phyloP scores from a whole-genome alignment of 37 sponge, comb jelly and placozoan species.

The Crambe crambe region DNA sequence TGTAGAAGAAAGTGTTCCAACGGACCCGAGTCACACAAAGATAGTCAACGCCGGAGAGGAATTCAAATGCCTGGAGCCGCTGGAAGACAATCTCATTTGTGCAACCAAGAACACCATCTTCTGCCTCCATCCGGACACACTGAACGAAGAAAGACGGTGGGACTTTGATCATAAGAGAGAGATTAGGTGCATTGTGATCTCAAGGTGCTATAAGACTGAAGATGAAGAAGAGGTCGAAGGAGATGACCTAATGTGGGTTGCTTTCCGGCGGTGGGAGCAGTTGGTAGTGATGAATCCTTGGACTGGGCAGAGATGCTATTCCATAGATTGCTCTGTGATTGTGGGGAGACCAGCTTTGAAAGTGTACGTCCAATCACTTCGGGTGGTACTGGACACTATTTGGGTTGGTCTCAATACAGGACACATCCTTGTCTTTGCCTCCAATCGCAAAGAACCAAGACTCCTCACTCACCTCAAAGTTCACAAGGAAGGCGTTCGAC shows the following conservation, averaged over 20 bases:
- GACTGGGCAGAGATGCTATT: constrained; percentile 23
- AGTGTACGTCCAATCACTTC: constrained; percentile 40
- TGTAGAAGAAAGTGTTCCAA: constrained; percentile 10
- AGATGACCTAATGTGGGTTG: constrained; percentile 42
- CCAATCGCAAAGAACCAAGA: constrained; percentile 12
- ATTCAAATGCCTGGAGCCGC: constrained; percentile 32
- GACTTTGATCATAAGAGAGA: constrained; percentile 9
- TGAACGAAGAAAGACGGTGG: constrained; percentile 24
- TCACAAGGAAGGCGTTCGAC: constrained; percentile 39
- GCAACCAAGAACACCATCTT: constrained; percentile 29
- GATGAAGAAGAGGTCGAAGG: constrained; percentile 2
- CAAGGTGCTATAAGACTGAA: not conserved
- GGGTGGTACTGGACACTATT: constrained; percentile 53
- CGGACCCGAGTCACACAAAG: constrained; percentile 24
- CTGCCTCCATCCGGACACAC: constrained; percentile 45
- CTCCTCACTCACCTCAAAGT: constrained; percentile 51
- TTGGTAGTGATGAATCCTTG: constrained; percentile 25
- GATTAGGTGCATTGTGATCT: constrained; percentile 23
- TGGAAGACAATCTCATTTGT: constrained; percentile 53
- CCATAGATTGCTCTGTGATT: constrained; percentile 35
- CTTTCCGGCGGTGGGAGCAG: constrained; percentile 37
- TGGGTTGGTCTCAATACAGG: constrained; percentile 71
- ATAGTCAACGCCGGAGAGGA: constrained; percentile 29
- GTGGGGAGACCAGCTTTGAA: constrained; percentile 2
- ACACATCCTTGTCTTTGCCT: constrained; percentile 45